These are phyloP conservation scores for Clanis bilineata DNA, from an alignment of 2,888 invertebrate species.

Conservation along the genomic window DNA sequence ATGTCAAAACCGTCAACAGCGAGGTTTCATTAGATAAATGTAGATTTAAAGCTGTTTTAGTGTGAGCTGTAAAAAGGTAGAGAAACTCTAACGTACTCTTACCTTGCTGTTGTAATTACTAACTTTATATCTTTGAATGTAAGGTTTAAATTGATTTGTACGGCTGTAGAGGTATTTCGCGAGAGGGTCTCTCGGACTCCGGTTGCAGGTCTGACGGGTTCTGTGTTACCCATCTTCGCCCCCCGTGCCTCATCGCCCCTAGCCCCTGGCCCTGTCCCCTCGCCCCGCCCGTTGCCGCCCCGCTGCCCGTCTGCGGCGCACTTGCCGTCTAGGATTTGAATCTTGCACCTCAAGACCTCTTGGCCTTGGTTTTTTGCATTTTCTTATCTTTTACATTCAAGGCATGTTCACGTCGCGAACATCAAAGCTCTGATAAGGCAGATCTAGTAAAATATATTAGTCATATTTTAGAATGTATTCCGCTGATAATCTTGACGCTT, in stretches of 20 bases:
- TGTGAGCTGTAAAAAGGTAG: slow-evolving; percentile 59
- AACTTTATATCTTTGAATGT: slow-evolving; percentile 17
- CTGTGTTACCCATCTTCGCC: slow-evolving; percentile 69
- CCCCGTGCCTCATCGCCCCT: slow-evolving; percentile 32
- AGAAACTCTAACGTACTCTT: slow-evolving; percentile 38
- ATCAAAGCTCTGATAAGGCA: background rate
- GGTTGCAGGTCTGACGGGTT: slow-evolving; percentile 76
- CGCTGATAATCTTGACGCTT: no score
- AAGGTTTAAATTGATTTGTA: slow-evolving; percentile 36
- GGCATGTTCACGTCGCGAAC: background rate
- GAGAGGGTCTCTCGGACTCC: slow-evolving; percentile 57
- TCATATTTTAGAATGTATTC: background rate
- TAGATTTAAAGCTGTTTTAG: slow-evolving; percentile 56
- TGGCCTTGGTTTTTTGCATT: slow-evolving; percentile 14
- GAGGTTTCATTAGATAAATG: slow-evolving; percentile 62
- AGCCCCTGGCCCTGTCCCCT: slow-evolving; percentile 25
- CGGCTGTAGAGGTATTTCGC: slow-evolving; percentile 60
- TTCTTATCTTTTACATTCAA: slow-evolving; percentile 1
- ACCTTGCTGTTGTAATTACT: slow-evolving; percentile 25
- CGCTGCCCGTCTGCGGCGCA: slow-evolving; percentile 51
- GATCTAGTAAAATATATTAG: background rate
- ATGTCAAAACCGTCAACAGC: slow-evolving; percentile 56
- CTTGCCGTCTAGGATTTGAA: slow-evolving; percentile 43
- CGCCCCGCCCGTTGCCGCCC: slow-evolving; percentile 16
- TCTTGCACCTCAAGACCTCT: slow-evolving; percentile 28